phyloP scores from a whole-genome alignment of 1,140 invertebrate species.

The Rhopalosiphum padi region DNA sequence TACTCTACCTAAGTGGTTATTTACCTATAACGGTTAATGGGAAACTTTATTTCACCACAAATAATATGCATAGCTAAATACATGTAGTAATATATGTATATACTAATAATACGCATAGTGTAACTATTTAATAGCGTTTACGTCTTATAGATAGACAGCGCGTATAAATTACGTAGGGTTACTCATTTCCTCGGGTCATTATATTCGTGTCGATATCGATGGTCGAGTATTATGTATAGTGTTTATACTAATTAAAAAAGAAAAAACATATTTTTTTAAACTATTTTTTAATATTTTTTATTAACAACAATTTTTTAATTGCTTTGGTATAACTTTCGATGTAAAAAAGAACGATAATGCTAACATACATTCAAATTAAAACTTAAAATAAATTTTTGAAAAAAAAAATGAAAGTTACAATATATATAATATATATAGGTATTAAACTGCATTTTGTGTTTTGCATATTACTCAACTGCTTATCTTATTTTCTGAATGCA shows the following conservation, averaged over 20 bases:
- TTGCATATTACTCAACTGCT: not conserved
- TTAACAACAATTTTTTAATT: not conserved
- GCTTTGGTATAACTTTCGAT: not conserved
- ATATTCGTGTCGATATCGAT: not conserved
- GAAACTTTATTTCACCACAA: not conserved
- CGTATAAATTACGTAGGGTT: not conserved
- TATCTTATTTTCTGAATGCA: not conserved
- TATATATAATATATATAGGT: not conserved
- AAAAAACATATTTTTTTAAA: not conserved
- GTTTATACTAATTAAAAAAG: not conserved
- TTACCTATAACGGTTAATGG: not conserved
- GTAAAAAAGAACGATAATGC: not conserved
- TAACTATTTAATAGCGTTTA: not conserved
- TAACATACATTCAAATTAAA: not conserved
- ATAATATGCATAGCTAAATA: not conserved
- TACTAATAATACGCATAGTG: not conserved
- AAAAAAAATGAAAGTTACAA: not conserved
- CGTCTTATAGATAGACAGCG: not conserved
- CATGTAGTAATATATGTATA: not conserved
- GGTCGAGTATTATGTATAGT: not conserved
- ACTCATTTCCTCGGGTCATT: not conserved
- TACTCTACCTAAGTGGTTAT: slow-evolving; percentile 9
- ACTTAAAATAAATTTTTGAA: not conserved
- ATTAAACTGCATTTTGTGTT: not conserved
- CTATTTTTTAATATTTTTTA: not conserved